Evolutionary conservation across 2,113 vertebrate species (phyloP).

Genomic region (Sceloporus tristichus): DNA sequence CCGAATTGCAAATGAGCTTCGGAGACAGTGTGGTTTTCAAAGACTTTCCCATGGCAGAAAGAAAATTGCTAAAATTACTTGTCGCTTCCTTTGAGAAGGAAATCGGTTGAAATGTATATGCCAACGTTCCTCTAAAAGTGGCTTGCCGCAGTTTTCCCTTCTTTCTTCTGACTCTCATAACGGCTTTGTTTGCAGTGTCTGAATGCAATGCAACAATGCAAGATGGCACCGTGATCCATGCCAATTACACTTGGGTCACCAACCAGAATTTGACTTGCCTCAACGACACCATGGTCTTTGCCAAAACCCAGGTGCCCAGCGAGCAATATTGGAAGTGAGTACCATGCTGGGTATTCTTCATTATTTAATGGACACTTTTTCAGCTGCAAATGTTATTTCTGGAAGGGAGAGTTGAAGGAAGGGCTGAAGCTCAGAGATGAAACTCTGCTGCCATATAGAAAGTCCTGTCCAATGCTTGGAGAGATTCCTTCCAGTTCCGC

Average conservation of each 20-base stretch:
- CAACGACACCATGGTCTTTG: slow-evolving; percentile 68
- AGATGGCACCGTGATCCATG: background rate
- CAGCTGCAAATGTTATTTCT: background rate
- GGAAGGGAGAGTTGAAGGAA: background rate
- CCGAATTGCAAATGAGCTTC: too few species aligned
- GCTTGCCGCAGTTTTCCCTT: background rate
- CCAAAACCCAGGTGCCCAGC: slow-evolving; percentile 83
- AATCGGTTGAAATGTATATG: background rate
- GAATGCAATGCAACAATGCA: slow-evolving; percentile 77
- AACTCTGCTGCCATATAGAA: background rate
- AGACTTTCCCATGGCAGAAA: too few species aligned
- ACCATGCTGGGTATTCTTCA: background rate
- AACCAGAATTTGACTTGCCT: slow-evolving; percentile 78
- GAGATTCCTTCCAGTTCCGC: too few species aligned
- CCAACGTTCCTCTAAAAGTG: too few species aligned
- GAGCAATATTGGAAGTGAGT: slow-evolving; percentile 97
- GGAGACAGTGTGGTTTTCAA: too few species aligned
- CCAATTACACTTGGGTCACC: slow-evolving; percentile 68
- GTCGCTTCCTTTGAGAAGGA: background rate
- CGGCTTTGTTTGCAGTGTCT: slow-evolving; percentile 63
- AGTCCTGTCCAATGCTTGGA: too few species aligned
- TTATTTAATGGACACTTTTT: background rate
- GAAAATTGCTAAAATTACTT: background rate
- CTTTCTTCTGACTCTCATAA: background rate
- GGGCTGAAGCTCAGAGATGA: background rate